Base-by-base conservation (phyloP, 1,140 invertebrate genomes). In the Neodiprion pinetum region DNA sequence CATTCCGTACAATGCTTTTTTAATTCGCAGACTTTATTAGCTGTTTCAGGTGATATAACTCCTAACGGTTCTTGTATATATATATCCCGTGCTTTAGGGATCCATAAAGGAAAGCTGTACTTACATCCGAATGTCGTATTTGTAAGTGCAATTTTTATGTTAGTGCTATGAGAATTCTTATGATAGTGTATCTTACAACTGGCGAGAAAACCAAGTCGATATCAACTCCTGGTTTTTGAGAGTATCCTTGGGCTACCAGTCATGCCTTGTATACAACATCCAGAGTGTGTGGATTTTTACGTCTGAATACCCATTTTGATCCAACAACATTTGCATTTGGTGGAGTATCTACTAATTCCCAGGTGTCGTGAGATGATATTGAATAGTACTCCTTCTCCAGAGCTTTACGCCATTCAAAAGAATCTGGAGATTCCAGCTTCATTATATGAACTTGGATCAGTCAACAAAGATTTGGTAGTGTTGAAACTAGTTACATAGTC, bases 331-430 rank as follows among this genome's bases (percentile, higher is more conserved):
- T 74, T 72, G 53, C 0, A 28, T 74, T 49, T 17, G 67, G 49
- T 50, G 83, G 81, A 71, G 78, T 72, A n/a, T 80, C 71, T 9
- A 79, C 78, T 10, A 87, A 21, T 49, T 71, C 69, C 80, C 80
- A 88, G 9, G 82, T 84, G 14, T 72, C 61, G 14, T 74, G 70
- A 66, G 79, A 66, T 70, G 75, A 67, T 7, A 81, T 73, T 9
- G 79, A 72, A 10, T 76, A 21, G 9, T 85, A 75, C 78, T 86
- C 83, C 14, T 80, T 73, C 9, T 74, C 40, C 74, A 85, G 86
- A 5, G 86, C 86, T 61, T 74, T 61, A 67, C 78, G 72, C 85
- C 87, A 88, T 53, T 71, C 47, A 21, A 21, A 21, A 21, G 0
- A 21, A 21, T 21, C 17, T 21, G 17, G 1, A 53, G 9, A 14